Base-by-base conservation (phyloP, 2,797 vertebrate species). In the Thalassophryne amazonica region DNA sequence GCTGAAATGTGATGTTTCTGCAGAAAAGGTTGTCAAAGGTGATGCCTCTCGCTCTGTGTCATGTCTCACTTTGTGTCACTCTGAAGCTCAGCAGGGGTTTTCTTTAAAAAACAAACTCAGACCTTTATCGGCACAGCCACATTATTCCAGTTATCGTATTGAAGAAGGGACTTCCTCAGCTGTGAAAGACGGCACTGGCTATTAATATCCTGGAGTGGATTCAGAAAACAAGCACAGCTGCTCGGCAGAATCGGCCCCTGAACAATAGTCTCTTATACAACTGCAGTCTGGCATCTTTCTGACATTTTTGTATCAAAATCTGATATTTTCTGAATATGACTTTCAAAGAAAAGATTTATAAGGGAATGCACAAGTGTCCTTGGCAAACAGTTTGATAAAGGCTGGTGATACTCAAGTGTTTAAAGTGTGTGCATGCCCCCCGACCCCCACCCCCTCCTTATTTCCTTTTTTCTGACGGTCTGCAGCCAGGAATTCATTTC, bases 261-360 rank as follows among this genome's bases (percentile, higher is more conserved):
- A 83, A 86, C 86, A 86, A 86, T 78, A 32, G 56, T 2, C 42
- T 54, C 68, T 72, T 74, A 37, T 84, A 47, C 34, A n/a, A n/a
- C n/a, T n/a, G n/a, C n/a, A n/a, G n/a, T 18, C n/a, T 25, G 24
- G 32, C 42, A 25, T 25, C 67, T 52, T 29, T 31, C 20, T 20
- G 22, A 33, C 34, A 69, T 52, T 64, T 47, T 31, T 0, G 0
- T 18, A 59, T 58, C 48, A 66, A 55, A 75, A 50, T 76, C 52
- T 69, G 57, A 72, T 68, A 66, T 59, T 78, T 76, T 66, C 42
- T 39, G 24, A 66, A 49, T 4, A 2, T 14, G 7, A 65, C 33
- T 48, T 55, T 63, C 10, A 67, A 69, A 68, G 61, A 22, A 29
- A 0, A 43, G 16, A 52, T 76, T 79, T 60, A 62, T 36, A 0